Conservation (phyloP, 2,888 invertebrate genomes). For the Callimorpha dominula region DNA sequence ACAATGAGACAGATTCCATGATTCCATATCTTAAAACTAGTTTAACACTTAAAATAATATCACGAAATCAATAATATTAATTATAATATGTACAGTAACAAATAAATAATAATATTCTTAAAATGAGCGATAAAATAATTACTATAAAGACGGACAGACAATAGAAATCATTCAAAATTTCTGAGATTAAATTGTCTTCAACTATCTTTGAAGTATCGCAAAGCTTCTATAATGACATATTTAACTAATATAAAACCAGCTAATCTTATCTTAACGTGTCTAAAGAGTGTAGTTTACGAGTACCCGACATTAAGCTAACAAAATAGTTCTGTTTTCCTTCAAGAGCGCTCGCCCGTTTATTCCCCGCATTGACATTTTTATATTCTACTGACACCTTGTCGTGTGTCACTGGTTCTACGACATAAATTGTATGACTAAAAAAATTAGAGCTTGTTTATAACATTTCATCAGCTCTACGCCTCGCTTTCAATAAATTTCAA, state of each 20-base stretch:
- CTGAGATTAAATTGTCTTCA: background rate
- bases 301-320: conserved; percentile 30
- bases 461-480: conserved; percentile 19
- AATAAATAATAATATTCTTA: too few species aligned
- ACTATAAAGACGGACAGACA: background rate
- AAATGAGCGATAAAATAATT: too few species aligned
- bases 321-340: conserved; percentile 52
- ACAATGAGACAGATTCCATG: too few species aligned
- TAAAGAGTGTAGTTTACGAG: conserved; percentile 52
- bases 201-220: conserved; percentile 24
- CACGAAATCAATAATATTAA: too few species aligned
- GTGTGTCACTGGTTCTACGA: conserved; percentile 27
- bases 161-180: background rate
- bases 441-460: conserved; percentile 19
- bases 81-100: background rate
- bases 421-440: conserved; percentile 27
- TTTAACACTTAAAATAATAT: too few species aligned
- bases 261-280: conserved; percentile 48
- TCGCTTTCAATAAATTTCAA: conserved; percentile 23
- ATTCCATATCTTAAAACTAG: too few species aligned
- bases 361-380: conserved; percentile 46
- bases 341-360: conserved; percentile 32
- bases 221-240: conserved; percentile 42
- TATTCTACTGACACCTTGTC: conserved; percentile 37
- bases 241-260: conserved; percentile 54